Base-by-base conservation (phyloP, 2,888 invertebrate genomes). In the Ochropacha duplaris region DNA sequence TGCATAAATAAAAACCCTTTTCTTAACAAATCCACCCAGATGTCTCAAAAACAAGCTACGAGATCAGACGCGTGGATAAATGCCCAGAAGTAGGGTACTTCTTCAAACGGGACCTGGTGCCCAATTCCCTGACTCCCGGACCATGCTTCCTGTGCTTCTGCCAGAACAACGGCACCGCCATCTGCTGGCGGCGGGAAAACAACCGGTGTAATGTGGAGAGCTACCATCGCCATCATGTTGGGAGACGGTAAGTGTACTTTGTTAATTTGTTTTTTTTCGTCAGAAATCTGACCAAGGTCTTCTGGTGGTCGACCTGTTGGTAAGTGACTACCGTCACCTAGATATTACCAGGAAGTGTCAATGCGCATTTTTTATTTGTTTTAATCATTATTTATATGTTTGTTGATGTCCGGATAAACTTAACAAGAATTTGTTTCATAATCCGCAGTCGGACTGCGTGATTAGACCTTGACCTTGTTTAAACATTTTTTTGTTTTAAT, bases 71-170 rank as follows among this genome's bases (percentile, higher is more conserved):
- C 1, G 68, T 80, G 24, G 66, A 68, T 5, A 56, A 64, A 0
- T 90, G 90, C 50, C 88, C 89, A 0, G 74, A 71, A 0, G 73
- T 65, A 14, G 88, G 89, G 0, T 87, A 83, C 63, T 88, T 71
- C 74, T 86, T 88, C 68, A 68, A 65, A 8, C 68, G 76, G 1
- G 83, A 78, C 19, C 22, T 49, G 3, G 24, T 58, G 0, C 64
- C 60, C 0, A 84, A 84, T 61, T 60, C 66, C 1, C 6, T 81
- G 28, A 63, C 64, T 0, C 66, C 69, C 1, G 75, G 63, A 0
- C 31, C 57, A 0, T 91, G 91, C 65, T 72, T 69, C 56, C 78
- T 90, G 0, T 91, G 91, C 72, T 86, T 89, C 75, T 91, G 90
- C 44, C 79, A 80, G 52, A 62, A 65, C 1, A 71, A 81, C 4